phyloP scores from a whole-genome alignment of 2,113 vertebrate genomes.

The Orycteropus afer region DNA sequence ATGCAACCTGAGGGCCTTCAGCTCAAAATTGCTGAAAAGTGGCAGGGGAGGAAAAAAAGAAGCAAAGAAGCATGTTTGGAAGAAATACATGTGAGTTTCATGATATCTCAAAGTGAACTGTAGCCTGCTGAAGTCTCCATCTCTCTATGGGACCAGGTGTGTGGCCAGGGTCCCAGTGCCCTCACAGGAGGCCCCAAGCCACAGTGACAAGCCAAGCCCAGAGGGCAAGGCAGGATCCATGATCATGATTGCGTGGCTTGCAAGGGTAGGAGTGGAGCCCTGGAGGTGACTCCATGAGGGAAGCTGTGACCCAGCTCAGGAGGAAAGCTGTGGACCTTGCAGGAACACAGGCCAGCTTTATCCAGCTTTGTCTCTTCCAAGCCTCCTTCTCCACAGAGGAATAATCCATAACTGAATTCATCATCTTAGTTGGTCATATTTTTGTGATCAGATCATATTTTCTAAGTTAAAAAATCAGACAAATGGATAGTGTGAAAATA shows the following conservation, averaged over 20 bases:
- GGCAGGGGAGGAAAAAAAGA: not conserved
- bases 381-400: not conserved
- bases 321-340: not conserved
- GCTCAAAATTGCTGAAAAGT: not conserved
- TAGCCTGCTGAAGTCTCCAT: no score
- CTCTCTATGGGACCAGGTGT: not conserved
- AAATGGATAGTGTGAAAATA: no score
- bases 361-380: not conserved
- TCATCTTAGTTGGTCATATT: not conserved
- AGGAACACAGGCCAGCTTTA: not conserved
- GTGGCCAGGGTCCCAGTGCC: no score
- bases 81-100: not conserved
- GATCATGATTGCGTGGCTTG: not conserved
- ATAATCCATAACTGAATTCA: not conserved
- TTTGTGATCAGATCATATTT: not conserved
- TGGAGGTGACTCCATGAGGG: not conserved
- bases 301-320: not conserved
- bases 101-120: not conserved
- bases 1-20: not conserved
- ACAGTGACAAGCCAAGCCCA: not conserved
- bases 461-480: not conserved
- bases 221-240: not conserved
- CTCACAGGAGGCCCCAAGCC: not conserved
- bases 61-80: not conserved
- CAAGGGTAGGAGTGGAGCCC: not conserved